Conservation (phyloP, 2,888 invertebrate species). For the Macropis europaea region DNA sequence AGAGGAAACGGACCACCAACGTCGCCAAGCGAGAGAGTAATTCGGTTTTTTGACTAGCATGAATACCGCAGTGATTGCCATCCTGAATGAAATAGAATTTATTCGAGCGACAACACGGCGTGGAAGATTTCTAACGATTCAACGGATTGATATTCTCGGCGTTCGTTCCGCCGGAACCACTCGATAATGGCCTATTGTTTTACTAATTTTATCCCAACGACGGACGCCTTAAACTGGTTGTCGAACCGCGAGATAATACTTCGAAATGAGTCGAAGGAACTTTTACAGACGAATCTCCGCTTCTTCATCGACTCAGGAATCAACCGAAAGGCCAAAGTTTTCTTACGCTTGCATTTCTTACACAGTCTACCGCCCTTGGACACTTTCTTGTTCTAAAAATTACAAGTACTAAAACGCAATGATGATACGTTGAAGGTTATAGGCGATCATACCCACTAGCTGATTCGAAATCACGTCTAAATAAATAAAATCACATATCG, state of each 20-base stretch:
- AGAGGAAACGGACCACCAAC: not conserved
- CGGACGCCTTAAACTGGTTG: not conserved
- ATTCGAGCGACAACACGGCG: slow-evolving; percentile 64
- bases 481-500: too few relatives aligned
- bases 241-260: slow-evolving; percentile 39
- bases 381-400: too few relatives aligned
- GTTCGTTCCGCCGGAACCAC: slow-evolving; percentile 46
- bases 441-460: too few relatives aligned
- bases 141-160: slow-evolving; percentile 66
- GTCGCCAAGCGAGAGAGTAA: slow-evolving; percentile 32
- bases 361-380: too few relatives aligned
- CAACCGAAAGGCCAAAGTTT: too few relatives aligned
- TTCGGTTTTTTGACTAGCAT: slow-evolving; percentile 57
- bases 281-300: not conserved
- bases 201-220: slow-evolving; percentile 67
- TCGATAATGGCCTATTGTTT: slow-evolving; percentile 74
- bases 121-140: slow-evolving; percentile 47
- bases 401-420: too few relatives aligned
- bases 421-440: too few relatives aligned
- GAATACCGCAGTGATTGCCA: slow-evolving; percentile 78
- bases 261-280: slow-evolving; percentile 16
- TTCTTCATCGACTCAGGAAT: too few relatives aligned
- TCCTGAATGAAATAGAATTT: slow-evolving; percentile 76
- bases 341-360: too few relatives aligned
- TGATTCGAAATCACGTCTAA: too few relatives aligned